A percentile compares a stretch with the other conserved stretches of the same genome.
Evolutionary conservation across 92 coral and sea anemone genomes (phyloP).

Genomic region (Ricordea florida): DNA sequence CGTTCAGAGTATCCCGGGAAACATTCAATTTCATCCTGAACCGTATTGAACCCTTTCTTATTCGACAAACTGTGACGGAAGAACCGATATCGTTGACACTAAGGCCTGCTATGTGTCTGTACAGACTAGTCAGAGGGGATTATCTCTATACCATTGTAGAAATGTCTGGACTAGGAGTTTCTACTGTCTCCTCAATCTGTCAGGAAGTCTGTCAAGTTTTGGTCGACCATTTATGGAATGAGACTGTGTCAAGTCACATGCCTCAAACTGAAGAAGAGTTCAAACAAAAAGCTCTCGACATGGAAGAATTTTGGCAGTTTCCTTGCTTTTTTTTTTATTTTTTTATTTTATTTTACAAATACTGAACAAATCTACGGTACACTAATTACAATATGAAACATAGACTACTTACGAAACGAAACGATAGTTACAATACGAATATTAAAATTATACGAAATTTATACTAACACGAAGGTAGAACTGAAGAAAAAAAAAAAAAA

Average conservation of each 20-base stretch:
- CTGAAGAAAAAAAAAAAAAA: too few species aligned
- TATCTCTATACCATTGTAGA: slow-evolving; percentile 37
- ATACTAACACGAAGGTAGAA: too few species aligned
- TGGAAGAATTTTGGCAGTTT: slow-evolving; percentile 20
- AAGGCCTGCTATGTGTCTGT: slow-evolving; percentile 20
- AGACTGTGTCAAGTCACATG: slow-evolving; percentile 19
- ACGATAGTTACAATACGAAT: too few species aligned
- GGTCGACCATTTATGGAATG: slow-evolving; percentile 24
- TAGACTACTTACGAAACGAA: too few species aligned
- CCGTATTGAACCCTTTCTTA: slow-evolving; percentile 10
- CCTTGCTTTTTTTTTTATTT: too few species aligned
- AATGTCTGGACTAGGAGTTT: slow-evolving; percentile 14
- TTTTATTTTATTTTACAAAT: too few species aligned
- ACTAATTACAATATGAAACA: too few species aligned
- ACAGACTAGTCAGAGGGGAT: slow-evolving; percentile 21
- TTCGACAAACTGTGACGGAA: slow-evolving; percentile 1
- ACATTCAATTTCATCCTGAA: neutral
- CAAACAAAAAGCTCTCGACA: slow-evolving; percentile 6
- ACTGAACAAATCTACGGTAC: too few species aligned
- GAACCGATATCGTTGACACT: slow-evolving; percentile 9
- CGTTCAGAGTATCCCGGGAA: too few species aligned
- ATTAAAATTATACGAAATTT: too few species aligned
- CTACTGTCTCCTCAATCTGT: slow-evolving; percentile 22
- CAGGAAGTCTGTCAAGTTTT: slow-evolving; percentile 31
- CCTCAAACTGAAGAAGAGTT: neutral